Conservation (phyloP, 2,888 invertebrate genomes). For the Drosophila anomalata region DNA sequence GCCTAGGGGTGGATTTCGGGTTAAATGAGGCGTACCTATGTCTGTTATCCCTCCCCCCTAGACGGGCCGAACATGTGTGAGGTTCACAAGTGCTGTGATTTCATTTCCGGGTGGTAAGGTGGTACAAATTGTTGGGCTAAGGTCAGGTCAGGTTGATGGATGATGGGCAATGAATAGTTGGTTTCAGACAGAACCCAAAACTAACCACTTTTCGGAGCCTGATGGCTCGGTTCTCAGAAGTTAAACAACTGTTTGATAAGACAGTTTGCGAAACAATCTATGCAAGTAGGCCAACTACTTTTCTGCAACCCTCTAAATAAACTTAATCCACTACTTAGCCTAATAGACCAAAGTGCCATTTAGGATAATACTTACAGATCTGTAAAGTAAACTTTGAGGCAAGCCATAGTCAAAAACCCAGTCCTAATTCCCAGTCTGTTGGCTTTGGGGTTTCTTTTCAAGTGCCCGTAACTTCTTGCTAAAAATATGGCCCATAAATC, state of each 20-base stretch:
- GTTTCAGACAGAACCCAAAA: slow-evolving; percentile 18
- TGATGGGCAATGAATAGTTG: slow-evolving; percentile 16
- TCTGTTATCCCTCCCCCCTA: not conserved
- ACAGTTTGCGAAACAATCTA: not conserved
- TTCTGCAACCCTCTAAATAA: not conserved
- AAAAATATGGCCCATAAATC: slow-evolving; percentile 70
- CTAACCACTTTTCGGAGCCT: not conserved
- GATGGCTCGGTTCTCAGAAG: slow-evolving; percentile 6
- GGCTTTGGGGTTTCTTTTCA: slow-evolving; percentile 10
- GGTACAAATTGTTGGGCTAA: slow-evolving; percentile 50
- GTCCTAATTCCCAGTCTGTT: slow-evolving; percentile 22
- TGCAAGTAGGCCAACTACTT: not conserved
- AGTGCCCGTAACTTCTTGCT: slow-evolving; percentile 32
- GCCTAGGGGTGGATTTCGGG: slow-evolving; percentile 57
- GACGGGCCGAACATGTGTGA: slow-evolving; percentile 65
- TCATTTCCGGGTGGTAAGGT: slow-evolving; percentile 19
- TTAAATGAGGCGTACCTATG: slow-evolving; percentile 65
- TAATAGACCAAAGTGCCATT: slow-evolving; percentile 7
- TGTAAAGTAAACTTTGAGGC: slow-evolving; percentile 2
- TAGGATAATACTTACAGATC: slow-evolving; percentile 12
- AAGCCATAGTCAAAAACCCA: not conserved
- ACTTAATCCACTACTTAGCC: not conserved
- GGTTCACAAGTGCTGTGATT: slow-evolving; percentile 63
- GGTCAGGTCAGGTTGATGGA: slow-evolving; percentile 53
- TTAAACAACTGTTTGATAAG: not conserved